Evolutionary conservation across 2,888 invertebrate species (phyloP), one percentile per base, ranked within the genome.

Genomic region (Lysandra coridon): DNA sequence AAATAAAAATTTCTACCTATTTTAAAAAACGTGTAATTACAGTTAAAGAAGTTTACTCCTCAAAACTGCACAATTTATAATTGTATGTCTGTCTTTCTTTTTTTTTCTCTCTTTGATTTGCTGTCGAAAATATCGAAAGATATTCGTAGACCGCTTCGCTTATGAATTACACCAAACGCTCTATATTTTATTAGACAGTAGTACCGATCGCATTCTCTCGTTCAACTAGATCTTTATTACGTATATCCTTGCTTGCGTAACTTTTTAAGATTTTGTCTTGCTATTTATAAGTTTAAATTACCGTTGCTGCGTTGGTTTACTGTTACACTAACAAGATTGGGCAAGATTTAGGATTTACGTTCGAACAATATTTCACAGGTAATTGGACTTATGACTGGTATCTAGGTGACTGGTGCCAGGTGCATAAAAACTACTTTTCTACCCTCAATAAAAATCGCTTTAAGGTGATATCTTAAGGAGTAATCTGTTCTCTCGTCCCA

Each of bases 211-310:
- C 79, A 80, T 80, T 82, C 81, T 80, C 81, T 80, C 80, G 80
- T 79, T 83, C 6, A 83, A 84, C 84, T 83, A 82, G 85, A 86
- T 86, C 85, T 78, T 80, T 78, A 84, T 85, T 86, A 86, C 86
- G 84, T 85, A 79, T 57, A 79, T 76, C 64, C 40, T 62, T 77
- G 78, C 81, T 86, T 85, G 84, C 84, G 85, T 83, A 86, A 87
- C 57, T 69, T 69, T 69, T 69, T 37, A 69, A 69, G 69, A 69
- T 69, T 69, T 69, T 69, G 69, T 69, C 69, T 69, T 33, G 14
- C 69, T 33, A 37, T 69, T 69, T 69, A 69, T 37, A 69, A 69
- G 4, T 69, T 37, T 69, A 37, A 69, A 69, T 69, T 69, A 69
- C 69, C 33, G 33, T 30, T 69, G 14, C 14, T 69, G 33, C 33